A percentile compares a stretch with the other conserved stretches of the same genome.
Conservation (phyloP, 2,113 vertebrate species). For the Corvus cornix region DNA sequence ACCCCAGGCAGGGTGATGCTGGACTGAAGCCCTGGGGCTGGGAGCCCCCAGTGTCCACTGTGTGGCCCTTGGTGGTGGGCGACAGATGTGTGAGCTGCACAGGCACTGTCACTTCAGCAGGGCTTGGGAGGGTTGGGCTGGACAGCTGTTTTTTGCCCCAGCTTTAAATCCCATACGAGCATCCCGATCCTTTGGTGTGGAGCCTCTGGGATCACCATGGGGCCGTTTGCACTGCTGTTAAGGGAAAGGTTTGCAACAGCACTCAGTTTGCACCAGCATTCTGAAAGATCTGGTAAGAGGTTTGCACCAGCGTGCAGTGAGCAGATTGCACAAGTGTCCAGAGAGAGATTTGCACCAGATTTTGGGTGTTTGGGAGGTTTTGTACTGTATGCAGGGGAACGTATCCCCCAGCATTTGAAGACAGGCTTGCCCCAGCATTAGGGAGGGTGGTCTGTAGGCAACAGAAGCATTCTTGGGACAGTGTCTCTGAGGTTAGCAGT, state of each 20-base stretch:
- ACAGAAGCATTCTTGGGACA: neutral
- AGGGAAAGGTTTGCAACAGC: neutral
- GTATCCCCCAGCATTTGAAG: neutral
- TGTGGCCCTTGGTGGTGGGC: fast-evolving
- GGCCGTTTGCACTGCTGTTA: neutral
- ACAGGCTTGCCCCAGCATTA: neutral
- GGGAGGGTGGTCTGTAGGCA: neutral
- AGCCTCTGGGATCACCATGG: neutral
- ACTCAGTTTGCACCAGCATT: neutral
- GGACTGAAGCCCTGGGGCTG: neutral
- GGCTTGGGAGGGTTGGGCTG: no score
- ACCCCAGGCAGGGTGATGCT: no score
- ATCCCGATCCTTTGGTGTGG: neutral
- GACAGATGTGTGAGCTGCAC: neutral
- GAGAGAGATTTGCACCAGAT: neutral
- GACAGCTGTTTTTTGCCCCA: neutral
- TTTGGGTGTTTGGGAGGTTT: neutral
- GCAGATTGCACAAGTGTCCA: neutral
- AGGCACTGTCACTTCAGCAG: neutral
- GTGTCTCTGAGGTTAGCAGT: neutral
- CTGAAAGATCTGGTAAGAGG: neutral
- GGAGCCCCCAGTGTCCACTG: fast-evolving
- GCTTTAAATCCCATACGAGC: neutral
- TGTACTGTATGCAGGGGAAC: neutral
- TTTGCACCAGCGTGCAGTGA: neutral